A percentile compares a stretch with the other conserved stretches of the same genome.
Conservation (phyloP, 2,888 invertebrate species). For the Limenitis arthemis region DNA sequence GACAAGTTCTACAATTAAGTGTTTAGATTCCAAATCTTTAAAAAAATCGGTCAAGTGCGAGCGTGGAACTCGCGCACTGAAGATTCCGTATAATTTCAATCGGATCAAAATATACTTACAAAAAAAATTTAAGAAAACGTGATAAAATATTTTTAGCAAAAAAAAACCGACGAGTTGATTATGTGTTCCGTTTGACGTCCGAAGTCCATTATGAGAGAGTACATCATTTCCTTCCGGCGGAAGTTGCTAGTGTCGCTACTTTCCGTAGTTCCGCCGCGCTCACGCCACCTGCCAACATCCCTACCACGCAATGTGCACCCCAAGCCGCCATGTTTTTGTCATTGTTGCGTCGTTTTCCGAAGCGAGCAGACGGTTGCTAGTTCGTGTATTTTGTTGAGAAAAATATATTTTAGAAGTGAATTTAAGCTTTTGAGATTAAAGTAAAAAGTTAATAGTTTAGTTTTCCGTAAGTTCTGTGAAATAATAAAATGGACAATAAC, state of each 20-base stretch:
- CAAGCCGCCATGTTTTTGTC: neutral
- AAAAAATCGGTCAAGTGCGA: too few relatives aligned
- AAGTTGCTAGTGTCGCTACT: neutral
- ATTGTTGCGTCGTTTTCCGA: neutral
- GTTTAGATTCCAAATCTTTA: too few relatives aligned
- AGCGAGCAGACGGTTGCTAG: neutral
- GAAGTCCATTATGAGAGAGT: neutral
- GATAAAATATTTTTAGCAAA: too few relatives aligned
- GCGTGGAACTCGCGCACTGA: too few relatives aligned
- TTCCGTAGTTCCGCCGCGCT: neutral
- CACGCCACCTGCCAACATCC: neutral
- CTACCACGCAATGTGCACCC: neutral
- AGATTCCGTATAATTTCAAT: too few relatives aligned
- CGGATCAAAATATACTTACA: too few relatives aligned
- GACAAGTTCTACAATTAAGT: too few relatives aligned
- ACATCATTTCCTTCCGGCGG: neutral
- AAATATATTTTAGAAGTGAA: neutral
- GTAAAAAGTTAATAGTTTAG: neutral
- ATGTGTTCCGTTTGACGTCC: slow-evolving; percentile 4
- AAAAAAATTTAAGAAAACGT: too few relatives aligned
- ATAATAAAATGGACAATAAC: neutral
- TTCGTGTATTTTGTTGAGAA: neutral
- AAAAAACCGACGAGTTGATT: too few relatives aligned
- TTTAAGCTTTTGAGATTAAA: neutral
- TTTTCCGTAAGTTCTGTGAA: neutral